Base-by-base conservation (phyloP, 2,888 invertebrate genomes). In the Branchipolynoe longqiensis region DNA sequence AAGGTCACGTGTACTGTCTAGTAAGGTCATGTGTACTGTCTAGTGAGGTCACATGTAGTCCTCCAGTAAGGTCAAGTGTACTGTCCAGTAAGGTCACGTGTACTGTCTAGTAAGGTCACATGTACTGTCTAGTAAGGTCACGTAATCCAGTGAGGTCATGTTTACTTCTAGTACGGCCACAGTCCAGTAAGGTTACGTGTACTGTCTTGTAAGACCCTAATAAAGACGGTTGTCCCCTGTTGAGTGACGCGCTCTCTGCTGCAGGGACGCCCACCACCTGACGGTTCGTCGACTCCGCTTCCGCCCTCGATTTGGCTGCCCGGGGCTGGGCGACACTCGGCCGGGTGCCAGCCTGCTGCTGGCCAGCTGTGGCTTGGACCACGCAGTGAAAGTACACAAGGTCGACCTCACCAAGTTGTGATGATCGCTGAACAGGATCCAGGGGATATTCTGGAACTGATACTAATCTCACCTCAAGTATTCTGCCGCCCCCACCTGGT, bases 231-330 rank as follows among this genome's bases (percentile, higher is more conserved):
- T 48, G 18, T 48, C 18, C 54, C 74, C 33, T 85, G 28, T 83
- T 82, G 28, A n/a, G n/a, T n/a, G n/a, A n/a, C n/a, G n/a, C n/a
- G n/a, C n/a, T n/a, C n/a, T n/a, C n/a, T n/a, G n/a, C 38, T 73
- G 1, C 87, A 93, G 92, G 86, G 84, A 84, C 85, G 91, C 92
- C 38, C 94, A 94, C 88, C 93, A 93, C 88, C 85, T 91, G 62
- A 91, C 93, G 14, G 92, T 94, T 22, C 93, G 91, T 86, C 88
- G 91, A 28, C 85, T 94, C 8, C 87, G 87, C 69, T 94, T 94
- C 88, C 89, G 92, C 56, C 92, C 92, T 14, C 83, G 86, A 74
- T 81, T 87, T 22, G 91, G 91, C 0, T 83, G 87, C 40, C 88
- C 89, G 36, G 90, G 91, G 22, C n/a, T 33, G 28, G 41, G 25